Base-by-base conservation (phyloP, 2,113 vertebrate species). In the Ascaphus truei region DNA sequence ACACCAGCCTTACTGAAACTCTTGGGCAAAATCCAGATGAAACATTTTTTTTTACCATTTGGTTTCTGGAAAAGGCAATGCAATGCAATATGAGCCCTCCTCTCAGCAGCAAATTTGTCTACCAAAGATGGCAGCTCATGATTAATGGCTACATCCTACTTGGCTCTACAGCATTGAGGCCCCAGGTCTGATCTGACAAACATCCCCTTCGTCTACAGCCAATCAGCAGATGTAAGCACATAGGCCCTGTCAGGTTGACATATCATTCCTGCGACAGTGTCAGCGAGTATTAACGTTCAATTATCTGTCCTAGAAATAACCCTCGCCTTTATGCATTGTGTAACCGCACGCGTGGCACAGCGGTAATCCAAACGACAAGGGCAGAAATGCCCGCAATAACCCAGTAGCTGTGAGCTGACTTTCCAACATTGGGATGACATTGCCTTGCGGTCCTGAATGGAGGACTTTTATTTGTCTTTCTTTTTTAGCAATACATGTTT, bases 281-380 rank as follows among this genome's bases (percentile, higher is more conserved):
- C 89, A 91, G 82, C 18, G 77, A 86, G 85, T 90, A 91, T 91
- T 91, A 91, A 91, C 78, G 88, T 91, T 91, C 88, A 92, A 91
- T 91, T 90, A 91, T 89, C 83, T 86, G 86, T 90, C 89, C 91
- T 89, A 89, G 89, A 90, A 91, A 89, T 75, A 89, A 89, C 86
- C 84, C 79, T 81, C 9, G 80, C 77, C 80, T 89, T 77, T 63
- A 67, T 56, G 61, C 74, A 52, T 76, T 84, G 85, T 86, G 76
- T 79, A 83, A 81, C 79, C 48, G 78, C 18, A 16, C 25, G 37
- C 61, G 1, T 72, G 80, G 84, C 79, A 62, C 72, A 1, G 72
- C 33, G 8, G 80, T 80, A 79, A 86, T 81, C 22, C 73, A 3
- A 81, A 55, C 76, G 78, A 88, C 88, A 81, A 88, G 89, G 86